phyloP scores from a whole-genome alignment of 92 coral and sea anemone genomes.

The Phenganax subtilis region DNA sequence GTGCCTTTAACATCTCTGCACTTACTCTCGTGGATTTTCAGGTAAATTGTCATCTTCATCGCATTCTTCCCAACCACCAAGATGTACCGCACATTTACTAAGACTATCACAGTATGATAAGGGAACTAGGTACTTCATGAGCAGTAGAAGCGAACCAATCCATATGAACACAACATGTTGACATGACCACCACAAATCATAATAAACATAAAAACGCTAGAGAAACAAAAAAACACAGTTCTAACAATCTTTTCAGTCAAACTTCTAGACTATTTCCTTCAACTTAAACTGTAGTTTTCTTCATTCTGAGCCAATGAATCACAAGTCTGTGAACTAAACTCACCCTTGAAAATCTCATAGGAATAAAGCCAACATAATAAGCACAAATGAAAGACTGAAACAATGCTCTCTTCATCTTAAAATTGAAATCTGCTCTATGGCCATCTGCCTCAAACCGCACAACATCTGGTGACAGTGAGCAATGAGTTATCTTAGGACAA shows the following conservation, averaged over 20 bases:
- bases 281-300: background rate
- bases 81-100: constrained; percentile 90
- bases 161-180: constrained; percentile 90
- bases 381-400: constrained; percentile 93
- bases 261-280: too few species aligned
- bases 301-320: background rate
- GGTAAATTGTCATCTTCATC: constrained; percentile 17
- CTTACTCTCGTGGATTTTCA: constrained; percentile 32
- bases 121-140: constrained; percentile 85
- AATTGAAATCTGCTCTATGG: constrained; percentile 89
- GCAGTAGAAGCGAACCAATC: constrained; percentile 83
- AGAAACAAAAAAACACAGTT: constrained; percentile 14
- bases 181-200: constrained; percentile 98
- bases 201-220: constrained; percentile 86
- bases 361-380: constrained; percentile 88
- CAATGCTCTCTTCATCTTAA: constrained; percentile 84
- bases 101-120: constrained; percentile 85
- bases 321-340: constrained; percentile 13
- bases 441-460: constrained; percentile 91
- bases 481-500: constrained; percentile 52
- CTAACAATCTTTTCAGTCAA: background rate
- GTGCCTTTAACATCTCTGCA: background rate
- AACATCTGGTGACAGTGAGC: constrained; percentile 90
- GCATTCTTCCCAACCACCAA: constrained; percentile 51
- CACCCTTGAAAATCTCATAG: constrained; percentile 99